These are phyloP conservation scores for Callosobruchus maculatus DNA, from an alignment of 2,888 invertebrate genomes.

Conservation along the genomic window DNA sequence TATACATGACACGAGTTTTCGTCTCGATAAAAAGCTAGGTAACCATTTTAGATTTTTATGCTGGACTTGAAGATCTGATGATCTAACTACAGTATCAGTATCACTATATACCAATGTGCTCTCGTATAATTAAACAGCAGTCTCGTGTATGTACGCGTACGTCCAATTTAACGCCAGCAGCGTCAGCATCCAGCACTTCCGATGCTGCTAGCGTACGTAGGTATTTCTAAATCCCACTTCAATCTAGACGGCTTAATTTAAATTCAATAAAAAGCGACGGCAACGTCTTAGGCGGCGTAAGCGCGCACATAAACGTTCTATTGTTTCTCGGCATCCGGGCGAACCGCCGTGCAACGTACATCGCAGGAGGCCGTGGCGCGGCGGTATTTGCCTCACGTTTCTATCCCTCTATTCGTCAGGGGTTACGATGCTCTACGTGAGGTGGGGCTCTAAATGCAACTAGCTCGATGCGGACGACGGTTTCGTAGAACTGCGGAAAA, in stretches of 20 bases:
- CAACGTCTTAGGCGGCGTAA: constrained; percentile 6
- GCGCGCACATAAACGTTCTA: not conserved
- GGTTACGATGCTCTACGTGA: constrained; percentile 29
- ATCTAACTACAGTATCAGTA: no score
- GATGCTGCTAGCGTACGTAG: not conserved
- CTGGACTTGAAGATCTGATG: no score
- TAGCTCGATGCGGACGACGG: not conserved
- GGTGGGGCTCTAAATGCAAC: constrained; percentile 15
- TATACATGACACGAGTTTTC: no score
- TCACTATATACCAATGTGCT: no score
- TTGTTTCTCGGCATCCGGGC: not conserved
- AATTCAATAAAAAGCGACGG: constrained; percentile 11
- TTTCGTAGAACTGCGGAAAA: not conserved
- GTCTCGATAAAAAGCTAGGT: no score
- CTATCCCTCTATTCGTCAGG: constrained; percentile 26
- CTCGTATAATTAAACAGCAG: no score
- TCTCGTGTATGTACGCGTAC: no score
- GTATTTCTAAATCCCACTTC: not conserved
- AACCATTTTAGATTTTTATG: no score
- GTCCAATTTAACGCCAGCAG: no score
- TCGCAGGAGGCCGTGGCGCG: no score
- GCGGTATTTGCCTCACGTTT: constrained; percentile 26
- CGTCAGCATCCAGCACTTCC: no score
- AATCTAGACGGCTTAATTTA: constrained; percentile 6
- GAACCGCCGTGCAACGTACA: not conserved